phyloP scores from a whole-genome alignment of 1,140 invertebrate species.

The Cotesia typhae region DNA sequence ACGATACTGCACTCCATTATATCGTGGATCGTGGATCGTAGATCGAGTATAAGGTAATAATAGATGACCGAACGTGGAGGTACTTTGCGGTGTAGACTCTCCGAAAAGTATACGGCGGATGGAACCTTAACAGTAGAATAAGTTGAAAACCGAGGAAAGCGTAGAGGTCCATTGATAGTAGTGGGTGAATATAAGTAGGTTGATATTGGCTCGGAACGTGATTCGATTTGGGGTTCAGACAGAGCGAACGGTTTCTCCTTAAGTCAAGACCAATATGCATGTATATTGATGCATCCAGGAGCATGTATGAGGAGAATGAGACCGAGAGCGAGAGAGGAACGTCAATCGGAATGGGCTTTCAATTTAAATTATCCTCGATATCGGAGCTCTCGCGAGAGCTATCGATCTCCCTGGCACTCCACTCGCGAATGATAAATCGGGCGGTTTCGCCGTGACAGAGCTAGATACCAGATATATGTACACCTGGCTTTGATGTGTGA shows the following conservation, averaged over 20 bases:
- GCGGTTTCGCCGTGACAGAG: conserved; percentile 8
- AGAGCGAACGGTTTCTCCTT: conserved; percentile 18
- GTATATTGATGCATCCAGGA: too few relatives aligned
- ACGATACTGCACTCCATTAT: too few relatives aligned
- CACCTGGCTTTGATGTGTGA: background rate
- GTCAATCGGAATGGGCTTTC: conserved; percentile 24
- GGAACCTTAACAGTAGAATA: background rate
- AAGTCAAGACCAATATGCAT: background rate
- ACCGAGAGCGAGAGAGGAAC: background rate
- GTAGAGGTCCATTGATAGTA: conserved; percentile 13
- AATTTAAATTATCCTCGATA: conserved; percentile 28
- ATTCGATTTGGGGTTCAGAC: conserved; percentile 25
- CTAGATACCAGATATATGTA: background rate
- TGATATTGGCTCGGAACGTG: conserved; percentile 18
- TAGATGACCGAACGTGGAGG: too few relatives aligned
- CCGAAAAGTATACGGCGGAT: background rate
- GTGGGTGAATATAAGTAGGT: background rate
- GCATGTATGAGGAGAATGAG: background rate
- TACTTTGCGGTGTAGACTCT: background rate
- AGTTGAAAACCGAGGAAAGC: background rate
- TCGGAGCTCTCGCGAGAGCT: conserved; percentile 16
- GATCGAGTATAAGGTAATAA: too few relatives aligned
- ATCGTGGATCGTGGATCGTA: too few relatives aligned
- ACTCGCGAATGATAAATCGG: conserved; percentile 23
- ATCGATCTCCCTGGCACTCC: conserved; percentile 8